Base-by-base conservation (phyloP, 2,113 vertebrate genomes). In the Rissa tridactyla region DNA sequence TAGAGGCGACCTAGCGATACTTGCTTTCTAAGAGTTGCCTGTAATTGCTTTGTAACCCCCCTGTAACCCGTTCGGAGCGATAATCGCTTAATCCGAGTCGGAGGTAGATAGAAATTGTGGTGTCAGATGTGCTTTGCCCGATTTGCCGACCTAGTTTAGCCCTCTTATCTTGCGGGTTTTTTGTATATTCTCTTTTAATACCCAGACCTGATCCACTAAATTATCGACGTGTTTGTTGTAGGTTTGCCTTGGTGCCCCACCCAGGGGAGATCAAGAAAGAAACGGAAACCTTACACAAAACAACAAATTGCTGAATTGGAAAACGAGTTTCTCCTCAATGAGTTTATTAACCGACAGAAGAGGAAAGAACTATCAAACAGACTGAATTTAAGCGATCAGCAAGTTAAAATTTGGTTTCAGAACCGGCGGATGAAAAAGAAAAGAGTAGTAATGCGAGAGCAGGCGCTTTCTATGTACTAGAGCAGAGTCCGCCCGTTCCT, bases 341-440 rank as follows among this genome's bases (percentile, higher is more conserved):
- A 99, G 96, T 99, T 99, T 96, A 99, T 99, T 97, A 99, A 99
- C 97, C 98, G 99, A 85, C 99, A 99, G 97, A 99, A 99, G 96
- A 98, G 99, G 76, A 99, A 99, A 86, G 99, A 99, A 91, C 97
- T 99, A 78, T 99, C 99, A 34, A 98, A 99, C 94, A 99, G 98
- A 98, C 98, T 99, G 96, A 98, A 99, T 94, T 98, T 99, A 96
- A 99, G 99, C 88, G 99, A 99, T 93, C 99, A 99, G 90, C 99
- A 99, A 98, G 99, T 99, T 95, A 99, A 99, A 98, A 99, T 99
- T 80, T 99, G 99, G 99, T 99, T 99, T 98, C 99, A 99, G 96
- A 99, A 99, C 82, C 98, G 99, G 69, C 98, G 99, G 55, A 99
- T 99, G 99, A 99, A 99, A 98, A 99, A 99, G 98, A 99, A 99